phyloP scores from a whole-genome alignment of 2,888 invertebrate genomes.

The Aphidoletes aphidimyza region DNA sequence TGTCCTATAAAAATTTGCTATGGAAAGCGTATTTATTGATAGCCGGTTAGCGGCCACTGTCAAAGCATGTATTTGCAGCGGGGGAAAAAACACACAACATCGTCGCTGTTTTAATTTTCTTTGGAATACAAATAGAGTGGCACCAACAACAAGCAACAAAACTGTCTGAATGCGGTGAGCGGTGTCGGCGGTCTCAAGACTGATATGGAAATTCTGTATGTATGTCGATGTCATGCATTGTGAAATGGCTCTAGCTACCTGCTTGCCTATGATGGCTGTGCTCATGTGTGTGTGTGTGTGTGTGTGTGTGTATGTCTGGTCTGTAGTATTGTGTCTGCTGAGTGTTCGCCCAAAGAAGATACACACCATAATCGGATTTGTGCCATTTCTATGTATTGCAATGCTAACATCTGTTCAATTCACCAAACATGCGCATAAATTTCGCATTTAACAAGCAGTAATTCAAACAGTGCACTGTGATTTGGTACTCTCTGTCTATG shows the following conservation, averaged over 20 bases:
- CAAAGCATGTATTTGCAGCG: not conserved
- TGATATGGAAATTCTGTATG: not conserved
- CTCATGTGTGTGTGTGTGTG: not conserved
- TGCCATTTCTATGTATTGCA: not conserved
- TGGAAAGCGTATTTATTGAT: not conserved
- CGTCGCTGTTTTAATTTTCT: too few relatives aligned
- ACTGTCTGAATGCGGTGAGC: too few relatives aligned
- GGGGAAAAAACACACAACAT: not conserved
- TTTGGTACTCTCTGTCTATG: too few relatives aligned
- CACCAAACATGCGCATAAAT: not conserved
- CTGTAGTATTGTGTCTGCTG: too few relatives aligned
- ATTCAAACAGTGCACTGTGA: too few relatives aligned
- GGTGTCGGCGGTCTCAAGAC: not conserved
- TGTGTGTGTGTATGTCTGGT: too few relatives aligned
- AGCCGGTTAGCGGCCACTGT: slow-evolving; percentile 10
- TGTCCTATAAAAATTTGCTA: too few relatives aligned
- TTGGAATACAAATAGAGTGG: too few relatives aligned
- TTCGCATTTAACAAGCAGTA: not conserved
- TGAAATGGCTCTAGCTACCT: not conserved
- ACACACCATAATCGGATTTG: not conserved
- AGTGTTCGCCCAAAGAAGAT: not conserved
- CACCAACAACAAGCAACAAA: too few relatives aligned
- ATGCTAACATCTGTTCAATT: not conserved
- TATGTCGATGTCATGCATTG: slow-evolving; percentile 2
- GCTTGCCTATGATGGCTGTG: not conserved